Conservation (phyloP, 2,888 invertebrate species). For the Amiota mariae region DNA sequence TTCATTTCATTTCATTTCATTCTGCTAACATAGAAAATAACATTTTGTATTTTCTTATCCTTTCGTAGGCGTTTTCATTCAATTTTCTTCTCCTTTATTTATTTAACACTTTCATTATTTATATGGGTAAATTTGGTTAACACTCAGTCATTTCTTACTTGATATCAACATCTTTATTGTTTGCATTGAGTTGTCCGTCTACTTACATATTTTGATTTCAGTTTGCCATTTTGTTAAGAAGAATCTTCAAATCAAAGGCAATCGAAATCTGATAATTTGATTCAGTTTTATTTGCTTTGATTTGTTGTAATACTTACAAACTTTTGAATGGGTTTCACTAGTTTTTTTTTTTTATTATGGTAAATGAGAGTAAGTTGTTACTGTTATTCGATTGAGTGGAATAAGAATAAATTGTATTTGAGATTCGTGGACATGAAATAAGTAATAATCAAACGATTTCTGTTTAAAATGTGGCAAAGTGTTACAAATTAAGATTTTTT, state of each 20-base stretch:
- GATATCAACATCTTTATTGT: neutral
- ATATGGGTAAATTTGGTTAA: conserved; percentile 7
- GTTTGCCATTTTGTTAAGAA: neutral
- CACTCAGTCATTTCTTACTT: neutral
- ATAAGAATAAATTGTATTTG: no score
- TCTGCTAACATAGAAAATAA: neutral
- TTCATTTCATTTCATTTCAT: neutral
- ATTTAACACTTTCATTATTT: conserved; percentile 23
- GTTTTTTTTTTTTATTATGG: no score
- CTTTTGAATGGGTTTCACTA: neutral
- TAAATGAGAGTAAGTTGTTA: no score
- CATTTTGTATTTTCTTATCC: neutral
- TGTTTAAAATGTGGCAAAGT: no score
- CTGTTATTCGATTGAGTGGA: no score
- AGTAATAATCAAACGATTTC: no score
- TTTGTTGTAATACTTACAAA: no score
- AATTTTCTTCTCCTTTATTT: conserved; percentile 9
- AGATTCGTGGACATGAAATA: no score
- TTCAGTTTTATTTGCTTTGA: neutral
- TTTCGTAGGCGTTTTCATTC: conserved; percentile 12
- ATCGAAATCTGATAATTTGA: conserved; percentile 15
- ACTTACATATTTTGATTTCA: neutral
- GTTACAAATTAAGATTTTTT: no score
- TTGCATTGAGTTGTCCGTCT: neutral
- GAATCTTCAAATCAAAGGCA: neutral